Percentiles rank a stretch among this genome's conserved stretches.
These are phyloP conservation scores for Hyaena hyaena DNA, from an alignment of 2,113 vertebrate genomes.

Conservation along the genomic window DNA sequence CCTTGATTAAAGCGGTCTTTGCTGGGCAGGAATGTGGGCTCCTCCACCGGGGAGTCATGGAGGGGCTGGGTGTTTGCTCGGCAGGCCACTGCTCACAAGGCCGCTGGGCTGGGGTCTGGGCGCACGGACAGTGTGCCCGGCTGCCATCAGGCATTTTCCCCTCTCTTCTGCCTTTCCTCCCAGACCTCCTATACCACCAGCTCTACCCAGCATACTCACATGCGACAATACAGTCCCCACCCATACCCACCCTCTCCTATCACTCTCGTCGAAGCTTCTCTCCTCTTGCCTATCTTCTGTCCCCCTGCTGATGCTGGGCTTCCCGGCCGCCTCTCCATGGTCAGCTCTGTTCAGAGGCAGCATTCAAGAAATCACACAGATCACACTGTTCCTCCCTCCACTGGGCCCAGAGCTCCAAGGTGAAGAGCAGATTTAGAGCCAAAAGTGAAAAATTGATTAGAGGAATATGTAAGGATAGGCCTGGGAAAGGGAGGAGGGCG, in stretches of 20 bases:
- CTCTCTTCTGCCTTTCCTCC: background rate
- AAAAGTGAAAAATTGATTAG: constrained; percentile 77
- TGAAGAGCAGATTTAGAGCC: constrained; percentile 65
- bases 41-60: constrained; percentile 73
- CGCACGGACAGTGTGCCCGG: background rate
- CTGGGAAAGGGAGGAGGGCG: constrained; percentile 54
- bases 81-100: constrained; percentile 37
- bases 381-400: background rate
- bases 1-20: constrained; percentile 86
- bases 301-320: background rate
- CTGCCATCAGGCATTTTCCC: constrained; percentile 21
- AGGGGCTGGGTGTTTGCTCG: constrained; percentile 14
- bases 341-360: background rate
- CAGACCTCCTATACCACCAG: background rate
- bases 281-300: background rate
- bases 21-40: constrained; percentile 79
- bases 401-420: constrained; percentile 52
- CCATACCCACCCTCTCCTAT: background rate
- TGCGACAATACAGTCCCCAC: background rate
- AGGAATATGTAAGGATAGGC: constrained; percentile 49
- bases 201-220: background rate
- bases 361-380: constrained; percentile 9
- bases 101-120: constrained; percentile 21
- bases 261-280: background rate
- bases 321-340: background rate